Conservation (phyloP, 1,140 invertebrate species). For the Pseudobourletiella spinata region DNA sequence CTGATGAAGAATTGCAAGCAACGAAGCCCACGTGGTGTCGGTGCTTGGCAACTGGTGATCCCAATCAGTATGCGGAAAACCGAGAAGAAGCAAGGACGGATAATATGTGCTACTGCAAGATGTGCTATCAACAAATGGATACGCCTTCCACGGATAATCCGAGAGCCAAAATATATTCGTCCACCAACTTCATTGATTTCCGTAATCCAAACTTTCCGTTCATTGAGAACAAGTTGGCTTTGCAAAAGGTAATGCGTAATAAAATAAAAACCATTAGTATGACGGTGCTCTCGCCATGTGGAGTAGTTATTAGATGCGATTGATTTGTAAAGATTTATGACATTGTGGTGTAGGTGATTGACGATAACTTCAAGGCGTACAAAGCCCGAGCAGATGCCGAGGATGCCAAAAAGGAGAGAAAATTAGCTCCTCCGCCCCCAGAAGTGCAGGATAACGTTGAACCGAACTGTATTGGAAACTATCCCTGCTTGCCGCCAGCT, state of each 20-base stretch:
- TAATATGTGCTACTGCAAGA: slow-evolving; percentile 15
- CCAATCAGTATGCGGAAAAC: slow-evolving; percentile 26
- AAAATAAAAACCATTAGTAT: not conserved
- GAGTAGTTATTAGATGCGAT: not conserved
- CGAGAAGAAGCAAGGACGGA: slow-evolving; percentile 19
- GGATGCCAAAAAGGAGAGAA: slow-evolving; percentile 25
- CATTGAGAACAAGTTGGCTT: slow-evolving; percentile 15
- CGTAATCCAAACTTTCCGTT: slow-evolving; percentile 24
- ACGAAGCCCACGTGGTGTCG: slow-evolving; percentile 28
- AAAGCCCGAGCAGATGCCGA: slow-evolving; percentile 27
- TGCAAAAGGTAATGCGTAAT: not conserved
- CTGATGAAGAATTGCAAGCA: not conserved
- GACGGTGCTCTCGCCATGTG: no score
- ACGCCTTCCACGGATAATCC: not conserved
- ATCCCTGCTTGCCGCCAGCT: not conserved
- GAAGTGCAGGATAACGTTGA: slow-evolving; percentile 4
- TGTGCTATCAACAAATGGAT: slow-evolving; percentile 20
- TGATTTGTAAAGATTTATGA: not conserved
- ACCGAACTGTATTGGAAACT: slow-evolving; percentile 12
- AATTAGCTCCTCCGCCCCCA: slow-evolving; percentile 6
- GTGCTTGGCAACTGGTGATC: slow-evolving; percentile 30
- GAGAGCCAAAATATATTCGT: slow-evolving; percentile 11
- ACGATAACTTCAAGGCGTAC: slow-evolving; percentile 13
- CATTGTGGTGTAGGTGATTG: no score
- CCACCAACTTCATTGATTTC: slow-evolving; percentile 25